These are phyloP conservation scores for Nomada ferruginata DNA, from an alignment of 2,888 invertebrate genomes.

Conservation along the genomic window DNA sequence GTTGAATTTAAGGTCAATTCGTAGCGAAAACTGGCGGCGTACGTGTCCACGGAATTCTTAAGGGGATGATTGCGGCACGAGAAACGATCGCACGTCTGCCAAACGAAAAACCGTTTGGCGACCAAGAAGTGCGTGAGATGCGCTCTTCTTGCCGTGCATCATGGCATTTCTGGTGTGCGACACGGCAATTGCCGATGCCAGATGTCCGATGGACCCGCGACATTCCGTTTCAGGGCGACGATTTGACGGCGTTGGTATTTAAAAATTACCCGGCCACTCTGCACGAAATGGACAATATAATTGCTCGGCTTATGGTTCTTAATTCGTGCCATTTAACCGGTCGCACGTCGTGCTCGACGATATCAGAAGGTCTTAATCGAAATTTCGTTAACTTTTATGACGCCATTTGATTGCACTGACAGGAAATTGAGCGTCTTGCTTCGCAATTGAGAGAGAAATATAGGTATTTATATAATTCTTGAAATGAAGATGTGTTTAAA, in stretches of 20 bases:
- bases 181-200: conserved; percentile 73
- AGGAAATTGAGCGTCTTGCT: not conserved
- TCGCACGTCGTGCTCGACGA: not conserved
- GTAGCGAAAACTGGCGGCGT: conserved; percentile 44
- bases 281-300: conserved; percentile 32
- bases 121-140: conserved; percentile 51
- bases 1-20: conserved; percentile 62
- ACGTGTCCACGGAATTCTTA: conserved; percentile 52
- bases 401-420: not conserved
- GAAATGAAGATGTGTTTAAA: too few relatives aligned
- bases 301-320: conserved; percentile 48
- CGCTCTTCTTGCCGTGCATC: conserved; percentile 56
- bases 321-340: conserved; percentile 32
- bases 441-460: too few relatives aligned
- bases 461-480: too few relatives aligned
- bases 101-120: conserved; percentile 57
- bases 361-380: not conserved
- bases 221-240: conserved; percentile 69
- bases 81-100: conserved; percentile 63
- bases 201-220: conserved; percentile 66
- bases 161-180: conserved; percentile 70
- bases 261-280: conserved; percentile 63
- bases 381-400: conserved; percentile 28
- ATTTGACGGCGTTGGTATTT: conserved; percentile 69
- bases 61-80: conserved; percentile 58